Percentiles rank a stretch among this genome's conserved stretches.
Evolutionary conservation across 2,888 invertebrate species (phyloP).

Genomic region (Rhaphigaster nebulosa): DNA sequence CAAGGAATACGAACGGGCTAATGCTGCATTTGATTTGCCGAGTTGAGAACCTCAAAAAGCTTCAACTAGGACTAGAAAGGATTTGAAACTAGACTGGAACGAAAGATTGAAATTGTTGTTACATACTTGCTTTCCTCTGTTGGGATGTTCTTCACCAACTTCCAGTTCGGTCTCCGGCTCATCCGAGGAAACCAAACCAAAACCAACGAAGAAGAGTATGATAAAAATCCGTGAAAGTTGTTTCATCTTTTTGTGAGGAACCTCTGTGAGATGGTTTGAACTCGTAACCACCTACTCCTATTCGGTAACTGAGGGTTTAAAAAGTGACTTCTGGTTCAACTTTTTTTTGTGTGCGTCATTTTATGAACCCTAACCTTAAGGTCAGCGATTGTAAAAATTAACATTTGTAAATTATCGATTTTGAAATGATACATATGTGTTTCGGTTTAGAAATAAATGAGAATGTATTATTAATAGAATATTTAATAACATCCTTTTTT

Average conservation of each 20-base stretch:
- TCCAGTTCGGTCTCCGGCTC: background rate
- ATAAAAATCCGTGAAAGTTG: background rate
- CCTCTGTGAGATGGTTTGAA: background rate
- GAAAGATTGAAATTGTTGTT: too few species aligned
- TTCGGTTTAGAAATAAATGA: background rate
- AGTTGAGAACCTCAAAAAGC: background rate
- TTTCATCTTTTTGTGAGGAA: background rate
- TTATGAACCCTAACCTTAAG: background rate
- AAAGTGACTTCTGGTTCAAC: background rate
- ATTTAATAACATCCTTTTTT: background rate
- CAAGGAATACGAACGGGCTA: too few species aligned
- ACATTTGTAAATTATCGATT: background rate
- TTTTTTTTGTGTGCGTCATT: background rate
- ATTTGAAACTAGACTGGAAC: background rate
- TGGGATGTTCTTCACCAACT: background rate
- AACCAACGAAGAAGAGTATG: background rate
- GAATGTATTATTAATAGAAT: background rate
- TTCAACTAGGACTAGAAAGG: background rate
- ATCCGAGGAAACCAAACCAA: background rate
- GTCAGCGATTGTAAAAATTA: background rate
- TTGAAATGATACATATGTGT: constrained; percentile 17
- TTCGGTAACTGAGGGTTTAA: background rate
- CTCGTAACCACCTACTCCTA: background rate
- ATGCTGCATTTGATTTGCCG: too few species aligned
- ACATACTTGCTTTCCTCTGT: background rate